Evolutionary conservation across 37 sponge, comb jelly and placozoan genomes (phyloP), one percentile per base, ranked within the genome.

Genomic region (Cliona cf. orientalis): DNA sequence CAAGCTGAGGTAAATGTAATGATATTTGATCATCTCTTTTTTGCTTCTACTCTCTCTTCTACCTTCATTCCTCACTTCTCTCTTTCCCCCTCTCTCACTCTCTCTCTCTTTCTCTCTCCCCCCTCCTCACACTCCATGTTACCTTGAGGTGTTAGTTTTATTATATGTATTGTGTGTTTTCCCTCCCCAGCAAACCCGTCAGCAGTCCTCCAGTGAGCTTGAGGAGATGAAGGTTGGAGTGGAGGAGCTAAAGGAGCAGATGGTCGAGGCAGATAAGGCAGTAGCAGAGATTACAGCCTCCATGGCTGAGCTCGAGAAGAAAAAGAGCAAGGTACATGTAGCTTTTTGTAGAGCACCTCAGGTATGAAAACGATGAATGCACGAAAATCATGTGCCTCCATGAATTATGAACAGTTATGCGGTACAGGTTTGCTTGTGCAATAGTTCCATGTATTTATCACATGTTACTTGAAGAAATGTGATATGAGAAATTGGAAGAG

Each of bases 1-100:
- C 69, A 81, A 56, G 97, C 97, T 33, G 91, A 99, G 86, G 93
- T 92, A 38, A 7, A 60, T 46, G 55, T 37, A 34, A 26, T n/a
- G 55, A 68, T n/a, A n/a, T n/a, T n/a, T n/a, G n/a, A n/a, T n/a
- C n/a, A n/a, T n/a, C n/a, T n/a, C 17, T 49, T 19, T 49, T 49
- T 49, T 17, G 14, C 55, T 19, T 49, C 14, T 17, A 49, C 17
- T 49, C 17, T 49, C 11, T 49, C 55, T 49, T 17, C 55, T 49
- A 49, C 55, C 11, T 49, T 11, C 17, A 49, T 11, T 17, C 17
- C 11, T 49, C 55, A 19, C 17, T 49, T 49, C 11, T 49, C 17
- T 19, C 14, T 49, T 17, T 49, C 55, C 11, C 17, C 14, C 55
- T 49, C 55, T 11, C 14, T 11, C 17, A 49, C 17, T 49, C n/a